phyloP scores from a whole-genome alignment of 2,797 vertebrate genomes.

The Eulemur albifrons region DNA sequence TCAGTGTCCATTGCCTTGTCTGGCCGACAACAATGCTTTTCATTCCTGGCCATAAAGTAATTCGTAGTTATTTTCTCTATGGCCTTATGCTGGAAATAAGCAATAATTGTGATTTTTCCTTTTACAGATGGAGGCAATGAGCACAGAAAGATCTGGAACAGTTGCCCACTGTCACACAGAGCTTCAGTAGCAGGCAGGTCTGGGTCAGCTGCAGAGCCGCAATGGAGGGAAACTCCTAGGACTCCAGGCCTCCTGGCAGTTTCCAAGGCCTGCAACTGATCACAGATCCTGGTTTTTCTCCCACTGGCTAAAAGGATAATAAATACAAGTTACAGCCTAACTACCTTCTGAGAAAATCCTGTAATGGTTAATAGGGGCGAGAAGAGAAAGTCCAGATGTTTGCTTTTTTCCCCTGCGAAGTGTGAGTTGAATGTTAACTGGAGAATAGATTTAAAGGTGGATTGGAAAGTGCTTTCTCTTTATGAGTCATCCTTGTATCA shows the following conservation, averaged over 20 bases:
- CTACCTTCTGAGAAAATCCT: background rate
- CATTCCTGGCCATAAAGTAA: background rate
- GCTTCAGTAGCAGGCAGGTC: background rate
- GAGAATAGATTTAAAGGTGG: background rate
- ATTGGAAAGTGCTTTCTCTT: background rate
- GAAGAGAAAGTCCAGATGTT: background rate
- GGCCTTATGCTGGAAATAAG: background rate
- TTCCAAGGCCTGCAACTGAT: conserved; percentile 22
- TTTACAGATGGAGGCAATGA: background rate
- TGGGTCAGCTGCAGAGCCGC: background rate
- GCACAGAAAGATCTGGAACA: background rate
- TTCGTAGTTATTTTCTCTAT: background rate
- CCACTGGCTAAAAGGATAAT: background rate
- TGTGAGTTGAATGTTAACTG: background rate
- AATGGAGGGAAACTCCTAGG: background rate
- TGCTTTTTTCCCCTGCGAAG: background rate
- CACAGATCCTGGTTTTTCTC: background rate
- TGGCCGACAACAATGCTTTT: background rate
- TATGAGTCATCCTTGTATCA: accelerated
- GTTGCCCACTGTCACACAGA: background rate
- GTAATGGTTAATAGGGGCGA: background rate
- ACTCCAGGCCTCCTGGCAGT: background rate
- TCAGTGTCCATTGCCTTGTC: background rate
- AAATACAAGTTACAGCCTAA: background rate
- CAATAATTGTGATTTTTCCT: background rate